Evolutionary conservation across 2,888 invertebrate genomes (phyloP), one percentile per base, ranked within the genome.

Genomic region (Pteria penguin): DNA sequence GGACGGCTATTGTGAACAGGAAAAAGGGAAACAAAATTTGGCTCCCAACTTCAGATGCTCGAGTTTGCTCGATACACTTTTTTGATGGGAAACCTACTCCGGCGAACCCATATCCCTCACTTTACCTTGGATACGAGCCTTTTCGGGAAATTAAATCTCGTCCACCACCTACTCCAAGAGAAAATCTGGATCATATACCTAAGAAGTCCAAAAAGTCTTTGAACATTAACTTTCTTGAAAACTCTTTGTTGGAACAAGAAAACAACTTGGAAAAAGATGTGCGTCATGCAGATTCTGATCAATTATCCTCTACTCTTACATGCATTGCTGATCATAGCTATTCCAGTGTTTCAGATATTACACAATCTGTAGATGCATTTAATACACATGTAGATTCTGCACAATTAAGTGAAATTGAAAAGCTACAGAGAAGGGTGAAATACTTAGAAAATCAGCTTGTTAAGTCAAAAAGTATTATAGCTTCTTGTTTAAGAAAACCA

Each of bases 1-100:
- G 55, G 71, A 71, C 31, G n/a, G 29, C 14, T 32, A 62, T 29
- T 62, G 62, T 71, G 11, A 62, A 71, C 32, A 22, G 71, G 24
- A n/a, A 31, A 27, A 27, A 45, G 14, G 8, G 4, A 1, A 22
- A n/a, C 14, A 27, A 36, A 22, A 61, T 32, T 57, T 57, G 57
- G 57, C 11, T 22, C 22, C 24, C 57, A 57, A 24, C 11, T 57
- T 22, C 11, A 24, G 45, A 45, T 18, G 8, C 45, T 45, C 45
- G 45, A 45, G 18, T 45, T 45, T 45, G 45, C 18, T 45, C 45
- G 18, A 45, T 45, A 45, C 45, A 45, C 18, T 45, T 45, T 45
- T 8, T 45, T 29, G 45, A 45, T 45, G 45, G 45, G 18, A 18
- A 57, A 63, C 11, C 45, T 14, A 45, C 45, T 14, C 18, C 18